A percentile compares a stretch with the other conserved stretches of the same genome.
phyloP scores from a whole-genome alignment of 2,113 vertebrate genomes.

The Corythoichthys intestinalis region DNA sequence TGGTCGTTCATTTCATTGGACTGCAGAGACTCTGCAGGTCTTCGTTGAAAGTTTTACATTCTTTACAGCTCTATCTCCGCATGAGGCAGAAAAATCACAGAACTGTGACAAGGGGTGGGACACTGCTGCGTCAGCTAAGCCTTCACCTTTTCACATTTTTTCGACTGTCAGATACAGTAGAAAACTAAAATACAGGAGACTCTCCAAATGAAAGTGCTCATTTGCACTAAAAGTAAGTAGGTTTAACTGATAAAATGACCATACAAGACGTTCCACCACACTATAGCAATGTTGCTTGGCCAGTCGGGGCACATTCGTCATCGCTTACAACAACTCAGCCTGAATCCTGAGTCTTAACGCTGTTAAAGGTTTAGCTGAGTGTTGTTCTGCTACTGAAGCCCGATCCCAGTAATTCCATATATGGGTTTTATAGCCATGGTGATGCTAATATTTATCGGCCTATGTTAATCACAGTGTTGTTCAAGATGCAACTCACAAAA shows the following conservation, averaged over 20 bases:
- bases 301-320: constrained; percentile 49
- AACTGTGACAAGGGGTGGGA: constrained; percentile 1
- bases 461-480: too few relatives aligned
- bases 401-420: background rate
- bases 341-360: constrained; percentile 19
- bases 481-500: background rate
- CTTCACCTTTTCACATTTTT: constrained; percentile 7
- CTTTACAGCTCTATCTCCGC: background rate
- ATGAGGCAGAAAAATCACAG: constrained; percentile 12
- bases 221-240: background rate
- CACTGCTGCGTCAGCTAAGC: constrained; percentile 19
- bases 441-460: too few relatives aligned
- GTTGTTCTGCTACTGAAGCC: background rate
- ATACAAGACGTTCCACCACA: constrained; percentile 22
- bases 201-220: background rate
- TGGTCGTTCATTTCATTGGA: background rate
- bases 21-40: background rate
- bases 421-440: background rate
- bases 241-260: background rate
- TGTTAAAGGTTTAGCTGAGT: background rate
- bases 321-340: constrained; percentile 23
- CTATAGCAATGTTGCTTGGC: constrained; percentile 34
- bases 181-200: background rate
- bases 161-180: background rate
- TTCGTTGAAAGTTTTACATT: constrained; percentile 11